Evolutionary conservation across 2,113 vertebrate genomes (phyloP), one percentile per base, ranked within the genome.

Genomic region (Microtus pennsylvanicus): DNA sequence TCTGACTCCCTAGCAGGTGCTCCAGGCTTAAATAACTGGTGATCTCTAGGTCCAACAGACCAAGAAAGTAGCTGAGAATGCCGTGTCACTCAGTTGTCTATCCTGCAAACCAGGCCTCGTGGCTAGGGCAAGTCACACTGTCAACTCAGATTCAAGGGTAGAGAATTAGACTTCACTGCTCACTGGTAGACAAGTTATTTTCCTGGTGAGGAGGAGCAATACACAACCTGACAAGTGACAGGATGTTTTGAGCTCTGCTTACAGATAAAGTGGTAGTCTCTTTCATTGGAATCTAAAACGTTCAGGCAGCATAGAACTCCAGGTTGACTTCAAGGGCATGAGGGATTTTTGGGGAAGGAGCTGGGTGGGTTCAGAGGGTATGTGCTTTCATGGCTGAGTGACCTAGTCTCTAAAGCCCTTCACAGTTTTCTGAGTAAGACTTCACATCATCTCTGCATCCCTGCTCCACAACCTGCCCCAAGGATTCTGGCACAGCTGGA

Each of bases 401-500:
- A 50, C 93, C 88, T 42, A 52, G 1, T 42, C 17, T 81, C 88
- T 69, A 82, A 85, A 96, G 95, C 63, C 80, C 45, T 63, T 77
- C 45, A 21, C 50, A 81, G 47, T 93, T 88, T 88, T 95, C 58
- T 78, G 50, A 63, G 38, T 67, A 93, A 22, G 24, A 93, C 85
- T 97, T 97, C 94, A 72, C 0, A 9, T 86, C 75, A 38, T 65
- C 92, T 94, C 80, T 33, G 61, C 78, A 45, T 92, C 94, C 88
- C 77, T 80, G 78, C 8, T 22, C 26, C n/a, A 3, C 24, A 45
- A 21, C 58, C 87, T 63, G 52, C 83, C 47, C 67, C 45, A 55
- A 87, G 92, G 69, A 96, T 75, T 75, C 33, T 42, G 93, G 75
- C 92, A 94, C 93, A 96, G 87, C 91, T 97, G 94, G 95, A 93